Base-by-base conservation (phyloP, 2,797 vertebrate genomes). In the Oreochromis grahami region DNA sequence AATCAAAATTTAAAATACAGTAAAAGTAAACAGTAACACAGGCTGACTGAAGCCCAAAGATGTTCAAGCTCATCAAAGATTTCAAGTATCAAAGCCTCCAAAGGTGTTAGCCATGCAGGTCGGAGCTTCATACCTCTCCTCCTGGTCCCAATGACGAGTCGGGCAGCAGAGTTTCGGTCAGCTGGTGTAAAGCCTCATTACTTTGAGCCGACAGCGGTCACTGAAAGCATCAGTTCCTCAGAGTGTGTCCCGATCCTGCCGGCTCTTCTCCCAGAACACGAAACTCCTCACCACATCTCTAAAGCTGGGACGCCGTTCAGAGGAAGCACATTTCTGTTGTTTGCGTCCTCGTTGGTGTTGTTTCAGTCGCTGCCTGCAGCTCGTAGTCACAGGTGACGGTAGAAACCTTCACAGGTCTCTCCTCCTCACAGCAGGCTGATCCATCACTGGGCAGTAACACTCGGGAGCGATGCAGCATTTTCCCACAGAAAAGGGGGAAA, bases 401-500 rank as follows among this genome's bases (percentile, higher is more conserved):
- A 65, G 60, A 38, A 65, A 65, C 34, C 38, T 45, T 70, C 5
- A 1, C 8, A 17, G 38, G 0, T 26, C 21, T 70, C 36, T 65
- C 36, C 36, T 8, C 34, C 12, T 41, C 36, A 38, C 36, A 2
- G 60, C 8, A 26, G 24, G 26, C 55, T 15, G 55, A 58, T 58
- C 32, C 10, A 11, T 36, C 58, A 63, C 32, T n/a, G 58, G 32
- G 58, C 32, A 36, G 17, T 5, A 63, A 63, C 58, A 3, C 32
- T 58, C 0, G 0, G 36, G 63, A 65, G 60, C 3, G n/a, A 41
- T 68, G 11, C 36, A 65, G 36, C 3, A 0, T 21, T 14, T 24
- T 14, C 2, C 38, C 0, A 0, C 65, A 45, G 65, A 45, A 38
- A 58, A 38, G 1, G 38, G 13, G 13, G 2, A 2, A 70, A 70